Evolutionary conservation across 2,797 vertebrate genomes (phyloP), one percentile per base, ranked within the genome.

Genomic region (Enteromius fasciolatus): DNA sequence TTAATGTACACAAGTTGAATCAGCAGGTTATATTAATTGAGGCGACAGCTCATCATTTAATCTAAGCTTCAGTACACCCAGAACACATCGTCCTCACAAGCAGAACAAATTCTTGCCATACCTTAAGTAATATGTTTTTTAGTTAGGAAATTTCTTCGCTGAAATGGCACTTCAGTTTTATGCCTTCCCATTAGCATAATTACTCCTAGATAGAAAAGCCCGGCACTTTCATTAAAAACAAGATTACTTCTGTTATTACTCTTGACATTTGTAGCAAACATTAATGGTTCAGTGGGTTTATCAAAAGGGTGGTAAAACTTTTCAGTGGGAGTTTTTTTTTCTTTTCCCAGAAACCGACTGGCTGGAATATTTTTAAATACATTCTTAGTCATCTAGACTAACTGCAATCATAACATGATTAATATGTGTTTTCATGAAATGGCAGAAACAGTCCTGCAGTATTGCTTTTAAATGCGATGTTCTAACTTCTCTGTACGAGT

Each of bases 191-290:
- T 85, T 80, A 81, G 78, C 66, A 76, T 74, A 81, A 85, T 68
- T 76, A 61, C 70, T 54, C 36, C 20, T 39, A 84, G 81, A 76
- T 69, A 59, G 66, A 66, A 82, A 69, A 77, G 17, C 50, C 41
- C 25, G 23, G 77, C 74, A 67, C 59, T 79, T 84, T 80, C 83
- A 80, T 79, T 74, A 80, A 54, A 79, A 79, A 73, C 76, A 57
- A 67, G 48, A 79, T 75, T 70, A 67, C 76, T 79, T 57, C 48
- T 57, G 63, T 59, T 67, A 75, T 67, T 68, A 63, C 70, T 80
- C 77, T 68, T 75, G 77, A 79, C 83, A 80, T 84, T 75, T 79
- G 69, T 57, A 57, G 39, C 59, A 75, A 80, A 74, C 83, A 59
- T 74, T 74, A 75, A 80, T 68, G 61, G 77, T 79, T 67, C 59